These are phyloP conservation scores for Tenualosa ilisha DNA, from an alignment of 2,797 vertebrate genomes.

Conservation along the genomic window DNA sequence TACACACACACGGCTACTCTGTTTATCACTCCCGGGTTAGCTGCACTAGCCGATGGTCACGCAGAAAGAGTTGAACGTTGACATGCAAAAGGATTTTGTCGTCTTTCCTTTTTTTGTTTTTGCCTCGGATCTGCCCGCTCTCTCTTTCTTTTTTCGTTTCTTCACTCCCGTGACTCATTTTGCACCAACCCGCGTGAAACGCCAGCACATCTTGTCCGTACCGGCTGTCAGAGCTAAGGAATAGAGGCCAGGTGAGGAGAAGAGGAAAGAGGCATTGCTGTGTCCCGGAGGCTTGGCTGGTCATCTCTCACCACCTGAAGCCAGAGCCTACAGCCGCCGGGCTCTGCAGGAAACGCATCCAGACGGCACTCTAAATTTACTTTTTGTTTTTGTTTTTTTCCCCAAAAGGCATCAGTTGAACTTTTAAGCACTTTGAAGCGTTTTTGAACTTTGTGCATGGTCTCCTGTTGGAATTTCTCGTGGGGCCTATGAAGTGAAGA, in stretches of 20 bases:
- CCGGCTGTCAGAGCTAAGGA: conserved; percentile 9
- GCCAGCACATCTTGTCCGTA: not conserved
- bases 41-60: not conserved
- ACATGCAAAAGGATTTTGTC: not conserved
- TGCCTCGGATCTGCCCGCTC: conserved; percentile 7
- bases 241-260: conserved; percentile 25
- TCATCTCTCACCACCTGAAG: not conserved
- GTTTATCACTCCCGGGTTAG: conserved; percentile 6
- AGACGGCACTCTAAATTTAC: not conserved
- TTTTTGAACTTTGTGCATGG: not conserved
- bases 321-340: not conserved
- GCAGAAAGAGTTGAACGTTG: conserved; percentile 41
- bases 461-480: not conserved
- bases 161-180: not conserved
- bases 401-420: not conserved
- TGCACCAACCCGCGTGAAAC: not conserved
- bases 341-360: not conserved
- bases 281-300: not conserved
- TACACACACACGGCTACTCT: conserved; percentile 30
- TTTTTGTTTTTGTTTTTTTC: too few relatives aligned
- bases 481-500: not conserved
- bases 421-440: not conserved
- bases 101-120: not conserved
- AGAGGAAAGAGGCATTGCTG: not conserved
- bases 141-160: conserved; percentile 19